phyloP scores from a whole-genome alignment of 1,140 invertebrate species.

The Anastatus disparis region DNA sequence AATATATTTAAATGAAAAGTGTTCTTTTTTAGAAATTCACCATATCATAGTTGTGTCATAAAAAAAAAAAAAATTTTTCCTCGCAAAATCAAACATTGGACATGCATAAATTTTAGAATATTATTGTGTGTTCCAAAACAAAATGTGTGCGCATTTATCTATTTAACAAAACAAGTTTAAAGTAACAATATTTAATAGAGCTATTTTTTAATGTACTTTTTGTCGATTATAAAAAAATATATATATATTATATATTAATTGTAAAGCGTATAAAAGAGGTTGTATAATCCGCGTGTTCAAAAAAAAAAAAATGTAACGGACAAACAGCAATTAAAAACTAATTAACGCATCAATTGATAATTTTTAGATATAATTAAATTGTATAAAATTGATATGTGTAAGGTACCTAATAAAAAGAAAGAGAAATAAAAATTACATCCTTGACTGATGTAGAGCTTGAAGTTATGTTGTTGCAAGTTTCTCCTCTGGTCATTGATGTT shows the following conservation, averaged over 20 bases:
- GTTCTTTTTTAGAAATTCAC: not conserved
- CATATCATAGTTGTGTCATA: not conserved
- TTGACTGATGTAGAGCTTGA: too few species aligned
- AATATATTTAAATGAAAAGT: too few species aligned
- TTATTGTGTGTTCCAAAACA: not conserved
- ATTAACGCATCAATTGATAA: too few species aligned
- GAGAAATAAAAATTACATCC: too few species aligned
- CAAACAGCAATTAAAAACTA: too few species aligned
- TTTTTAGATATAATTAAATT: too few species aligned
- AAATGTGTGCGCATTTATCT: not conserved
- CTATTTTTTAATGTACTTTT: slow-evolving; percentile 36
- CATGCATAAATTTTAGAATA: not conserved
- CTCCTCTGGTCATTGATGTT: not conserved
- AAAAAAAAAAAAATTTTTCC: not conserved
- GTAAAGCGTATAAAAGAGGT: not conserved
- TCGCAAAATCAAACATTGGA: not conserved
- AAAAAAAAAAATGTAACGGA: too few species aligned
- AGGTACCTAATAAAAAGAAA: too few species aligned
- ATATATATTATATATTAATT: not conserved
- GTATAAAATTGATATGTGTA: too few species aligned
- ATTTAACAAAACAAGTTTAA: slow-evolving; percentile 20
- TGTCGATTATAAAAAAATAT: slow-evolving; percentile 21
- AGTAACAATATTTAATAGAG: slow-evolving; percentile 4
- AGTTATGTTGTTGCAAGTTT: slow-evolving; percentile 52
- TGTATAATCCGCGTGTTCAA: not conserved